Conservation (phyloP, 2,888 invertebrate species). For the Sminthurinus aureus region DNA sequence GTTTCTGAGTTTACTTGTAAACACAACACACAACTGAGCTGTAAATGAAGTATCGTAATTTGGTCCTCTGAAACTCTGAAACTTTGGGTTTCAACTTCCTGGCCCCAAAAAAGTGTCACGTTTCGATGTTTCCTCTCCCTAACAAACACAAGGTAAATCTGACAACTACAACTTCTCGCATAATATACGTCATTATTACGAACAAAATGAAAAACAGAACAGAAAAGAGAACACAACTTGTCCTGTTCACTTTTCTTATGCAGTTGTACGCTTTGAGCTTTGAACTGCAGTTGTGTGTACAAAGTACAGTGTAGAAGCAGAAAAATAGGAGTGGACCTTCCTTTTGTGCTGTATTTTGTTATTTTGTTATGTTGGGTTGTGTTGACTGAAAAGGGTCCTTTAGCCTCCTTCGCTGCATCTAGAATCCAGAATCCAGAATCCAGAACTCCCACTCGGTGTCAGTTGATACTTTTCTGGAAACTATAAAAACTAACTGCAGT, state of each 20-base stretch:
- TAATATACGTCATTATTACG: background rate
- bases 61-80: background rate
- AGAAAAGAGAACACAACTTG: background rate
- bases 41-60: background rate
- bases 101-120: conserved; percentile 26
- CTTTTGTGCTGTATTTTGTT: background rate
- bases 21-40: too few relatives aligned
- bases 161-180: too few relatives aligned
- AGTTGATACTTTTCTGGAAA: conserved; percentile 20
- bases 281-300: too few relatives aligned
- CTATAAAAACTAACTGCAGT: background rate
- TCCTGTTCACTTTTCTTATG: background rate
- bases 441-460: background rate
- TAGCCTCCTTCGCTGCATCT: too few relatives aligned
- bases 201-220: background rate
- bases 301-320: too few relatives aligned
- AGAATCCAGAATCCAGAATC: background rate
- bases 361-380: background rate
- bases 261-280: background rate
- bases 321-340: background rate
- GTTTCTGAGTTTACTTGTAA: too few relatives aligned
- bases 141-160: background rate
- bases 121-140: conserved; percentile 16
- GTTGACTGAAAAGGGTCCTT: too few relatives aligned
- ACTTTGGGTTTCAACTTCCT: conserved; percentile 28